These are phyloP conservation scores for Drosophila mimetica DNA, from an alignment of 2,888 invertebrate species.

Conservation along the genomic window DNA sequence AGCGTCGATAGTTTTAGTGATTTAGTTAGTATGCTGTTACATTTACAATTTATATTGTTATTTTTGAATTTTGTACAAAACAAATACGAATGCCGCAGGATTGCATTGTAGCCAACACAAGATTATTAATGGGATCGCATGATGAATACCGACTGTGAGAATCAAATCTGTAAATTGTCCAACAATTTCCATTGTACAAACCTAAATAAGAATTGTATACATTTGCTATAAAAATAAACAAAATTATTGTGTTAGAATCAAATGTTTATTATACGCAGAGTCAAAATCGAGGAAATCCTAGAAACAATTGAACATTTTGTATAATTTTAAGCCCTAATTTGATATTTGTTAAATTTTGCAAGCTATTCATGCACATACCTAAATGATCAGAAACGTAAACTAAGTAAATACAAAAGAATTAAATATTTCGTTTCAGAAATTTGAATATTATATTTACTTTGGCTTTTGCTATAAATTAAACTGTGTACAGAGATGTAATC, in stretches of 20 bases:
- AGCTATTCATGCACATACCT: neutral
- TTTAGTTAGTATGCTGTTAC: slow-evolving; percentile 51
- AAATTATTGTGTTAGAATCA: slow-evolving; percentile 9
- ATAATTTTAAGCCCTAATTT: neutral
- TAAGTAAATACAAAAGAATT: neutral
- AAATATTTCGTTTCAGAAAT: slow-evolving; percentile 10
- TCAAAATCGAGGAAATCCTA: neutral
- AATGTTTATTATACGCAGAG: neutral
- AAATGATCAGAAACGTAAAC: neutral
- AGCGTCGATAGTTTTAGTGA: slow-evolving; percentile 8
- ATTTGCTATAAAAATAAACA: slow-evolving; percentile 47
- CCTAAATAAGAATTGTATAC: slow-evolving; percentile 47
- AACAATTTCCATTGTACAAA: slow-evolving; percentile 70
- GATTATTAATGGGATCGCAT: slow-evolving; percentile 1
- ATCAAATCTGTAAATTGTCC: slow-evolving; percentile 55
- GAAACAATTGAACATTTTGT: neutral
- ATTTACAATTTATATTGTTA: slow-evolving; percentile 45
- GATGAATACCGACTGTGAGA: slow-evolving; percentile 42
- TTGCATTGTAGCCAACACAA: slow-evolving; percentile 2
- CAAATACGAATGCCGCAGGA: slow-evolving; percentile 17
- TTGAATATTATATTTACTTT: neutral
- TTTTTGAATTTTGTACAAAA: slow-evolving; percentile 58
- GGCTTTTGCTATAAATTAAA: neutral
- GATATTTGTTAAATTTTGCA: neutral
- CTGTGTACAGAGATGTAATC: too few species aligned